Percentiles rank a stretch among this genome's conserved stretches.
phyloP scores from a whole-genome alignment of 2,113 vertebrate genomes.

The Alligator sinensis region DNA sequence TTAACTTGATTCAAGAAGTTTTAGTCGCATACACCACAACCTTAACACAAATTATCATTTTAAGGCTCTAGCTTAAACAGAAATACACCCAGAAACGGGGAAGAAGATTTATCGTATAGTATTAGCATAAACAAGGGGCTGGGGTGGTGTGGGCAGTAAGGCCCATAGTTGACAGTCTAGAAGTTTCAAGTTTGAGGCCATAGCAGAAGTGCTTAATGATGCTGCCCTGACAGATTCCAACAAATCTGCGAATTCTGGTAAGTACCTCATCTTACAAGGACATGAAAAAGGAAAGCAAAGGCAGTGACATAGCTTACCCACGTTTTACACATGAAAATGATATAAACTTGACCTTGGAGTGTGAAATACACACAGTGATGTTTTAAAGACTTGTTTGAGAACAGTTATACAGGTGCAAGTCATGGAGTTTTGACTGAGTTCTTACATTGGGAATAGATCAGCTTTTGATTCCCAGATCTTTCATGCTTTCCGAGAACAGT shows the following conservation, averaged over 20 bases:
- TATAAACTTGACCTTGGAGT: not conserved
- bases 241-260: too few relatives aligned
- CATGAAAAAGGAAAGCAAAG: too few relatives aligned
- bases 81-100: not conserved
- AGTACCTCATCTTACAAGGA: too few relatives aligned
- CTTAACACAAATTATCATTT: not conserved
- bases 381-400: not conserved
- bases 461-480: not conserved
- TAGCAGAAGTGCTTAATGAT: too few relatives aligned
- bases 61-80: not conserved
- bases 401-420: not conserved
- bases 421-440: not conserved
- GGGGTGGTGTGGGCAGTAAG: too few relatives aligned
- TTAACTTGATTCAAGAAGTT: not conserved
- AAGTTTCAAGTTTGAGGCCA: too few relatives aligned
- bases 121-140: too few relatives aligned
- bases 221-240: too few relatives aligned
- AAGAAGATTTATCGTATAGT: too few relatives aligned
- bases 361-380: not conserved
- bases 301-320: not conserved
- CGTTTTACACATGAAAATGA: not conserved
- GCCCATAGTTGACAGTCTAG: too few relatives aligned
- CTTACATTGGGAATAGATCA: not conserved
- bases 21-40: not conserved
- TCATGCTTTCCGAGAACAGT: not conserved